Percentiles rank a stretch among this genome's conserved stretches.
Evolutionary conservation across 2,797 vertebrate genomes (phyloP).

Genomic region (Corythornis leucogaster): DNA sequence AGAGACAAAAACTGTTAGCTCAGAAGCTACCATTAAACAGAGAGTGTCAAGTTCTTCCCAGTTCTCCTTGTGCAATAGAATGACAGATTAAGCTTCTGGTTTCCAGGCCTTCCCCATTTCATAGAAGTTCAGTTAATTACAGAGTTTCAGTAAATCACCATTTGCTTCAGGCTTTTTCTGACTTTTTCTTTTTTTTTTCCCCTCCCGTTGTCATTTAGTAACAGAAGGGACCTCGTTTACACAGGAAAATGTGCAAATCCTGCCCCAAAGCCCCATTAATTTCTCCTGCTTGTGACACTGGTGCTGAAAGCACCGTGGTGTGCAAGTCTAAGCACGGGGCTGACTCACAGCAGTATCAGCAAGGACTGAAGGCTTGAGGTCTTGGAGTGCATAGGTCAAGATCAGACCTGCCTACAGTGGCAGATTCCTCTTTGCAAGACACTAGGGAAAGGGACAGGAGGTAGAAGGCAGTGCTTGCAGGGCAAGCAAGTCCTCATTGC

Average conservation of each 20-base stretch:
- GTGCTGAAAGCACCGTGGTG: neutral
- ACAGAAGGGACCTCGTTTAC: neutral
- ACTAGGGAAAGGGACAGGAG: neutral
- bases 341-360: neutral
- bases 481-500: neutral
- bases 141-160: neutral
- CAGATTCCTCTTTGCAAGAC: neutral
- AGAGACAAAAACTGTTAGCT: conserved; percentile 40
- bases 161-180: conserved; percentile 4
- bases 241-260: neutral
- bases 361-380: neutral
- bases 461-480: neutral
- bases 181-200: neutral
- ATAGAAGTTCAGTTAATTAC: neutral
- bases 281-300: neutral
- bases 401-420: neutral
- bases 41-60: neutral
- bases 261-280: neutral
- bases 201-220: neutral
- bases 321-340: neutral
- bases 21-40: conserved; percentile 12
- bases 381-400: neutral
- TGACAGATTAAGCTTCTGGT: neutral
- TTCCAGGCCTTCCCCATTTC: conserved; percentile 14
- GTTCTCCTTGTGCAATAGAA: neutral